Conservation (phyloP, 1,140 invertebrate genomes). For the Lepidostoma basale region DNA sequence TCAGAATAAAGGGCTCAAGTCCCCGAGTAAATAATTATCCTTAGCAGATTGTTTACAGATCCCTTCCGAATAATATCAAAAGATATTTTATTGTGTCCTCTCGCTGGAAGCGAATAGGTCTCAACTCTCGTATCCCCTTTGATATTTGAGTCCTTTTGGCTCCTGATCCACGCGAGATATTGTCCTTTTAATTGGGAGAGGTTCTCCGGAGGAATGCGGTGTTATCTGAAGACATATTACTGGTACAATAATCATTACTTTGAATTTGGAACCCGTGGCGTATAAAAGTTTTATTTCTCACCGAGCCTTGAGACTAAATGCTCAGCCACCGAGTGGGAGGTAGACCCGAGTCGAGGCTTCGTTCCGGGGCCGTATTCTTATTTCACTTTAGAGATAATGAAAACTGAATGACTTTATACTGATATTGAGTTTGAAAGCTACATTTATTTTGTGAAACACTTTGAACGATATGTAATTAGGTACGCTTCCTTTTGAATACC, state of each 20-base stretch:
- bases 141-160: not conserved
- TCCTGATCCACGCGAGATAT: not conserved
- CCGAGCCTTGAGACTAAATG: constrained; percentile 16
- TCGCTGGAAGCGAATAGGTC: not conserved
- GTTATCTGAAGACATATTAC: constrained; percentile 37
- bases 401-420: not conserved
- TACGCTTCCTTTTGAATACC: too few species aligned
- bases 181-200: constrained; percentile 29
- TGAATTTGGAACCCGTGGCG: constrained; percentile 4
- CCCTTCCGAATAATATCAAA: constrained; percentile 15
- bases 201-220: constrained; percentile 28
- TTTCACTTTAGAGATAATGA: constrained; percentile 11
- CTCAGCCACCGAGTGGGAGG: constrained; percentile 16
- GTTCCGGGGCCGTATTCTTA: not conserved
- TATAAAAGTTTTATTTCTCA: constrained; percentile 28
- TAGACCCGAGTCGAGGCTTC: not conserved
- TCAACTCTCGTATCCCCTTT: not conserved
- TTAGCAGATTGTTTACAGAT: constrained; percentile 29
- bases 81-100: constrained; percentile 16
- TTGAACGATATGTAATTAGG: too few species aligned
- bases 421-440: not conserved
- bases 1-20: constrained; percentile 32
- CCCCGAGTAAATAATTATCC: constrained; percentile 38
- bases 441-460: not conserved
- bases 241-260: constrained; percentile 42